phyloP scores from a whole-genome alignment of 2,797 vertebrate species.

The Melanotaenia trifasciata region DNA sequence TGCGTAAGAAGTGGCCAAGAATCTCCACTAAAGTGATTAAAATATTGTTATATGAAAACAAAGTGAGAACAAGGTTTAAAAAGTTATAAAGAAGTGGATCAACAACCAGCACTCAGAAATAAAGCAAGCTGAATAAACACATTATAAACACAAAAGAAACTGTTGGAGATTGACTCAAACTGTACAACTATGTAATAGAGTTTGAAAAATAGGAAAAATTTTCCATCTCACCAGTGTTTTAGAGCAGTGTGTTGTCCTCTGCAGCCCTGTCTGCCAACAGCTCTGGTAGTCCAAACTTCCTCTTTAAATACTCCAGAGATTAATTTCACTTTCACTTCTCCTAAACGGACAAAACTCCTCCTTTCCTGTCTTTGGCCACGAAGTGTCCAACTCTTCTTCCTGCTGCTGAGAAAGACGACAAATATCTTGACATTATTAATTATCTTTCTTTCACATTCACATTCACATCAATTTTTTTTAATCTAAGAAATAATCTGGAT shows the following conservation, averaged over 20 bases:
- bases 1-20: background rate
- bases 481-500: background rate
- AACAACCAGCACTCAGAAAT: slow-evolving; percentile 6
- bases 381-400: slow-evolving; percentile 17
- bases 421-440: background rate
- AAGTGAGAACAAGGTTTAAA: background rate
- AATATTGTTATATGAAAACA: background rate
- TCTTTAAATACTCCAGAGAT: slow-evolving; percentile 80
- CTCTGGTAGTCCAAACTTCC: slow-evolving; percentile 76
- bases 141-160: background rate
- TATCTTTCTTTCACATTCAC: background rate
- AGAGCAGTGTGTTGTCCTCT: slow-evolving; percentile 16
- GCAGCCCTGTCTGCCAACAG: slow-evolving; percentile 38
- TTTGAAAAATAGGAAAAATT: background rate
- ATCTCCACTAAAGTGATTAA: background rate
- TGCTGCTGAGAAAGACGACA: background rate
- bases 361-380: slow-evolving; percentile 40
- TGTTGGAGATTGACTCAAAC: slow-evolving; percentile 9
- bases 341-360: slow-evolving; percentile 53
- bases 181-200: too few species aligned
- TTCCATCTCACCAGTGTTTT: slow-evolving; percentile 47
- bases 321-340: slow-evolving; percentile 89
- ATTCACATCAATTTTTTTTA: background rate
- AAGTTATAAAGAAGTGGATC: background rate
- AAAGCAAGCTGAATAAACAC: background rate